phyloP scores from a whole-genome alignment of 2,113 vertebrate species.

The Procapra przewalskii region DNA sequence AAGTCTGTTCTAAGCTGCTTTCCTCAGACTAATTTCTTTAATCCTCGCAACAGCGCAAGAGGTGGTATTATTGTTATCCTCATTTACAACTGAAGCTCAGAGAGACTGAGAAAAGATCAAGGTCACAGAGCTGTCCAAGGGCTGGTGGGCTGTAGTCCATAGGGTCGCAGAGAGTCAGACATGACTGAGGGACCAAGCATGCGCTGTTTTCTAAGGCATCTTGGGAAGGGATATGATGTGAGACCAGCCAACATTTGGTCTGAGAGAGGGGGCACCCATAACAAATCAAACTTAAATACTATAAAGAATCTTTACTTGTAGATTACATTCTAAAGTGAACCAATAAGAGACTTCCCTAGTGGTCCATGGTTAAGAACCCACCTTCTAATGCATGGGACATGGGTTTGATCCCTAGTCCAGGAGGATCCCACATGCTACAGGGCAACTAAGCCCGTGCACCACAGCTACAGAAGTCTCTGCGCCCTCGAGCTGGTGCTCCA shows the following conservation, averaged over 20 bases:
- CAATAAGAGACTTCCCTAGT: not conserved
- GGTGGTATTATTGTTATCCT: too few relatives aligned
- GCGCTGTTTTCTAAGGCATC: not conserved
- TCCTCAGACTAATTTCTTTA: not conserved
- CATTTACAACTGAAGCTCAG: not conserved
- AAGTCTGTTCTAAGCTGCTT: not conserved
- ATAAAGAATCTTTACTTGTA: not conserved
- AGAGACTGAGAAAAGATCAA: not conserved
- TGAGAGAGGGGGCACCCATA: not conserved
- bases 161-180: not conserved
- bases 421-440: not conserved
- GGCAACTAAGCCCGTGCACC: not conserved
- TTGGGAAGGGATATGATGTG: not conserved
- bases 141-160: not conserved
- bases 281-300: not conserved
- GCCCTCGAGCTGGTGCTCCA: not conserved
- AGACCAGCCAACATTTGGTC: not conserved
- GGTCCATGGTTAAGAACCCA: not conserved
- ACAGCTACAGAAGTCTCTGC: not conserved
- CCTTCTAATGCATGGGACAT: not conserved
- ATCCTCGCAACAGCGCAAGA: not conserved
- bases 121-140: not conserved
- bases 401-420: not conserved
- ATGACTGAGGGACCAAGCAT: not conserved
- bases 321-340: not conserved